Evolutionary conservation across 1,140 invertebrate genomes (phyloP).

Genomic region (Drosophila nannoptera): DNA sequence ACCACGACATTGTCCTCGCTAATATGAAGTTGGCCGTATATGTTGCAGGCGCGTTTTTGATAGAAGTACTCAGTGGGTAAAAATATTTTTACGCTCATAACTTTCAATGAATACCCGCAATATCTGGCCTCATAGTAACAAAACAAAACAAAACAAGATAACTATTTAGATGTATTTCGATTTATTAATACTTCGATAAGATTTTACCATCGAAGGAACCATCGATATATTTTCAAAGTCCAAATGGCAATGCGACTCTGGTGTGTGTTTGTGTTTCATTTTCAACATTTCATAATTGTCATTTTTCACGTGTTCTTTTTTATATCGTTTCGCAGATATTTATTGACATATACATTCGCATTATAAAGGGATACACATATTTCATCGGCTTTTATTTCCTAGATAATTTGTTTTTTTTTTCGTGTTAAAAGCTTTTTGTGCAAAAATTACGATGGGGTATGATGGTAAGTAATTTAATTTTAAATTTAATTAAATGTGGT

Average conservation of each 20-base stretch:
- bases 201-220: conserved; percentile 4
- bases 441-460: conserved; percentile 56
- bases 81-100: conserved; percentile 75
- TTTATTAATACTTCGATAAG: conserved; percentile 16
- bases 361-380: conserved; percentile 62
- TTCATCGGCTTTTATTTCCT: conserved; percentile 60
- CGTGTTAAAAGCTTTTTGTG: conserved; percentile 35
- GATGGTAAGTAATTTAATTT: conserved; percentile 57
- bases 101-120: conserved; percentile 1
- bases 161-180: not conserved
- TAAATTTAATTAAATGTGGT: conserved; percentile 7
- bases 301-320: conserved; percentile 66
- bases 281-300: conserved; percentile 29
- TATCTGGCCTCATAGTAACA: conserved; percentile 2
- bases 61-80: conserved; percentile 61
- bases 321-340: conserved; percentile 63
- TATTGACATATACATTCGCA: conserved; percentile 59
- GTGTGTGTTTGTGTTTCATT: conserved; percentile 38
- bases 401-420: conserved; percentile 48
- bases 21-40: conserved; percentile 73
- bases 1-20: conserved; percentile 65
- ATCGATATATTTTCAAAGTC: conserved; percentile 19
- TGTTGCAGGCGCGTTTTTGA: conserved; percentile 48
- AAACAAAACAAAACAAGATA: conserved; percentile 34
- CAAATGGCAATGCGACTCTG: conserved; percentile 13